These are phyloP conservation scores for Sepioteuthis lessoniana DNA, from an alignment of 2,888 invertebrate species.

Conservation along the genomic window DNA sequence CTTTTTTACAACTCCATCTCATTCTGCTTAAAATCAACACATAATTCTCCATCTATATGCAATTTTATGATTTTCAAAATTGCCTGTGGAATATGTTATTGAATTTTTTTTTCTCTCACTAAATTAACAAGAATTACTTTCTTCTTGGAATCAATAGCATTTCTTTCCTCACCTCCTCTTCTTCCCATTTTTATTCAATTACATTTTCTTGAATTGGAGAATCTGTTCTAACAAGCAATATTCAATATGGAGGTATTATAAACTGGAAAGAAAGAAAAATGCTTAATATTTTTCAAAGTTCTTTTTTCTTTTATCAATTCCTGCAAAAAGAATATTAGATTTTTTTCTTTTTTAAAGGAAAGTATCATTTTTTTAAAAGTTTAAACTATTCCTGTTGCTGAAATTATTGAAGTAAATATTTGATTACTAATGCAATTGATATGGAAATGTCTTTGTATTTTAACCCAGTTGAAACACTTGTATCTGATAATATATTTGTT, in stretches of 20 bases:
- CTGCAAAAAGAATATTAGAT: not conserved
- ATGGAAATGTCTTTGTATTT: too few species aligned
- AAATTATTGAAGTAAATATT: too few species aligned
- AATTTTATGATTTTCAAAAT: not conserved
- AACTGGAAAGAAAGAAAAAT: not conserved
- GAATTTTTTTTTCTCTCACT: not conserved
- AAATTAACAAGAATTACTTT: not conserved
- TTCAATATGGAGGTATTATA: not conserved
- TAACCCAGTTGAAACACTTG: too few species aligned
- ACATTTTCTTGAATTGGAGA: not conserved
- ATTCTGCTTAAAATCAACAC: not conserved
- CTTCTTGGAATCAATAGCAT: not conserved
- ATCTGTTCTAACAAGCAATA: not conserved
- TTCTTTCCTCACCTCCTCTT: not conserved
- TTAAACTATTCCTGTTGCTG: too few species aligned
- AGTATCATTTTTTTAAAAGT: too few species aligned
- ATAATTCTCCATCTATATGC: not conserved
- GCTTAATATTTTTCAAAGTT: not conserved
- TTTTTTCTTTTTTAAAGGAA: too few species aligned
- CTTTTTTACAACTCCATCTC: not conserved
- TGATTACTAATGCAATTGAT: too few species aligned
- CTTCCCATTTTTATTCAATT: not conserved
- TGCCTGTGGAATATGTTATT: not conserved
- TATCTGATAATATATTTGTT: too few species aligned
- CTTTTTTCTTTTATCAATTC: not conserved